Conservation (phyloP, 1,140 invertebrate genomes). For the Pseudomyrmex gracilis region DNA sequence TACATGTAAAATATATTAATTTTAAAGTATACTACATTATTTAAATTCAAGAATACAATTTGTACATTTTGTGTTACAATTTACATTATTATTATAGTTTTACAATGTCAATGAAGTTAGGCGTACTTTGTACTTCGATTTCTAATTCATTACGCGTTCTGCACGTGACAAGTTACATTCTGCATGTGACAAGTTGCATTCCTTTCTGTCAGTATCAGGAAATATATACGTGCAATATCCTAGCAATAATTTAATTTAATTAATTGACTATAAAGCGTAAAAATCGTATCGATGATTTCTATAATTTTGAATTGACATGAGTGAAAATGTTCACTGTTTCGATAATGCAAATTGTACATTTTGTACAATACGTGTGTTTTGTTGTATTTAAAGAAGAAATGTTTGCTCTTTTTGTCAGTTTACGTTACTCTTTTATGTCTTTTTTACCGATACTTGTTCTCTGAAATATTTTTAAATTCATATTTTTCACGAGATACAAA, state of each 20-base stretch:
- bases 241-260: constrained; percentile 49
- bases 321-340: background rate
- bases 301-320: background rate
- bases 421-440: no score
- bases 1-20: no score
- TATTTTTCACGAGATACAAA: constrained; percentile 10
- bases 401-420: no score
- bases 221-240: constrained; percentile 2
- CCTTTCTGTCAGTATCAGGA: constrained; percentile 41
- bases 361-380: no score
- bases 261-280: constrained; percentile 48
- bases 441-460: no score
- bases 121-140: constrained; percentile 29
- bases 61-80: no score
- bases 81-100: background rate
- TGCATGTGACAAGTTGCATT: constrained; percentile 46
- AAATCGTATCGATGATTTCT: constrained; percentile 42
- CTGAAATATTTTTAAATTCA: background rate
- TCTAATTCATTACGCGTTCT: constrained; percentile 20
- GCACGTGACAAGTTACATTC: constrained; percentile 32
- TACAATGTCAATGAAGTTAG: background rate
- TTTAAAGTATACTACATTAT: background rate
- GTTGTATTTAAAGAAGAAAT: no score
- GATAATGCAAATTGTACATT: constrained; percentile 9
- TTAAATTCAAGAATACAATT: background rate